Evolutionary conservation across 2,888 invertebrate genomes (phyloP).

Genomic region (Chaitophorus viminalis): DNA sequence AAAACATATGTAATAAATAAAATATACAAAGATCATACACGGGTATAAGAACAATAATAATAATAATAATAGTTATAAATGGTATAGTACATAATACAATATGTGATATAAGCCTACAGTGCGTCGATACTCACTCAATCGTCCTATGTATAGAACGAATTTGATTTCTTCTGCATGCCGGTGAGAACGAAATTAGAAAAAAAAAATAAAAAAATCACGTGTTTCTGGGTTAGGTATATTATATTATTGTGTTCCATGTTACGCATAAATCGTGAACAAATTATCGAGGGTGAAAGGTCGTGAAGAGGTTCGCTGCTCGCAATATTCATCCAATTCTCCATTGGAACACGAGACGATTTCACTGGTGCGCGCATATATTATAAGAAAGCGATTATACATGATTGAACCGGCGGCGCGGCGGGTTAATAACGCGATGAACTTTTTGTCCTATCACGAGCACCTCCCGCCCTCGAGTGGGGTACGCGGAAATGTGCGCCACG

Average conservation of each 20-base stretch:
- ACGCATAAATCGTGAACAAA: conserved; percentile 30
- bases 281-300: conserved; percentile 25
- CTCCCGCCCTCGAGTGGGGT: background rate
- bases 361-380: background rate
- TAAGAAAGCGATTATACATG: background rate
- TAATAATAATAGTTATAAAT: background rate
- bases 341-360: background rate
- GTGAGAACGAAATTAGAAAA: background rate
- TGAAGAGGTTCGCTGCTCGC: background rate
- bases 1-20: background rate
- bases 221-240: background rate
- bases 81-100: too few relatives aligned
- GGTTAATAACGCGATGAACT: background rate
- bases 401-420: background rate
- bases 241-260: background rate
- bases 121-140: too few relatives aligned
- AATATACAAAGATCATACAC: background rate
- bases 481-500: background rate
- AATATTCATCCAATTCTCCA: background rate
- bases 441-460: background rate
- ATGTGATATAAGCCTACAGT: background rate
- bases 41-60: background rate
- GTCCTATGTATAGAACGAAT: background rate
- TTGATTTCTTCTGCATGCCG: background rate
- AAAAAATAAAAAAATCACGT: background rate